phyloP scores from a whole-genome alignment of 2,113 vertebrate genomes.

The Grantiella picta region DNA sequence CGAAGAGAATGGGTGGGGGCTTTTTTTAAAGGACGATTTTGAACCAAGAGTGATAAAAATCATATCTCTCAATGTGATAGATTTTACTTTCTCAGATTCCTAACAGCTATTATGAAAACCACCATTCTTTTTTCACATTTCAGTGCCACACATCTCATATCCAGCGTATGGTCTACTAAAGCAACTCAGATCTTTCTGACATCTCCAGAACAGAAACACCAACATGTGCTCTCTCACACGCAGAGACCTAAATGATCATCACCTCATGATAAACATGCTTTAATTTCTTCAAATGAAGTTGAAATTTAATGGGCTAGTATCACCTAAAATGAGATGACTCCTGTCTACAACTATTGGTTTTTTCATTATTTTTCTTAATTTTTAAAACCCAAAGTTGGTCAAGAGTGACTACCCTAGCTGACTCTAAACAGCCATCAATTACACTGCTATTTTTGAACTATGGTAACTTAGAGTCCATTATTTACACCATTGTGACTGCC shows the following conservation, averaged over 20 bases:
- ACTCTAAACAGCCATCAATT: background rate
- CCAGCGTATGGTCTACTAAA: background rate
- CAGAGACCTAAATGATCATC: background rate
- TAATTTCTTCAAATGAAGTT: background rate
- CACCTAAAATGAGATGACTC: background rate
- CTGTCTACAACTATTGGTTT: background rate
- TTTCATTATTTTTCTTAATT: background rate
- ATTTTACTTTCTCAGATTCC: background rate
- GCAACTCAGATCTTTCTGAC: background rate
- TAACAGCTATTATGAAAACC: background rate
- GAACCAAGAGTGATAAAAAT: background rate
- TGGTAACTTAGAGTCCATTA: background rate
- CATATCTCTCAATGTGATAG: background rate
- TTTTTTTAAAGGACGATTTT: background rate
- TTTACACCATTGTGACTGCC: background rate
- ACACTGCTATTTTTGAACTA: background rate
- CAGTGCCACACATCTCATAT: background rate
- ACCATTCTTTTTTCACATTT: background rate
- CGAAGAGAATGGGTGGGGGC: accelerated
- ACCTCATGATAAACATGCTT: background rate
- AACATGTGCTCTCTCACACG: background rate
- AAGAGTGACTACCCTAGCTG: background rate
- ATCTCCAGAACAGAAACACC: background rate
- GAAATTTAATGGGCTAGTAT: background rate
- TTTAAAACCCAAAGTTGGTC: background rate